These are phyloP conservation scores for Diplolepis rosae DNA, from an alignment of 2,888 invertebrate species.

Conservation along the genomic window DNA sequence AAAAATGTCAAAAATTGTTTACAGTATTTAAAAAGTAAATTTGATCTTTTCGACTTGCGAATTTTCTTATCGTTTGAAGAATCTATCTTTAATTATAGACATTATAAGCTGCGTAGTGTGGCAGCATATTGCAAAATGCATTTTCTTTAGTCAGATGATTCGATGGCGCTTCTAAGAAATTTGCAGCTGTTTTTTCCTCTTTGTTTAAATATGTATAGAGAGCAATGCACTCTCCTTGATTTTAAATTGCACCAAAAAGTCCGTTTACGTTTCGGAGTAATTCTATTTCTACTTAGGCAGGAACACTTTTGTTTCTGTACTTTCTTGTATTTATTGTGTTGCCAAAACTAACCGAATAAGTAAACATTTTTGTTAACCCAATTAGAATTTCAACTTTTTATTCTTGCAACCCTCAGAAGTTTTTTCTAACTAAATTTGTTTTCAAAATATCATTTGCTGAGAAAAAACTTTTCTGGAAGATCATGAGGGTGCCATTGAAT, in stretches of 20 bases:
- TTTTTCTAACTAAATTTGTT: no score
- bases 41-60: no score
- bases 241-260: constrained; percentile 2
- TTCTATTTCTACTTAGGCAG: constrained; percentile 11
- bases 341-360: no score
- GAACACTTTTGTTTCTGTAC: not conserved
- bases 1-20: no score
- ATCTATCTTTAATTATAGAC: not conserved
- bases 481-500: no score
- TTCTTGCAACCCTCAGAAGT: no score
- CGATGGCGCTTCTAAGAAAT: constrained; percentile 17
- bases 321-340: not conserved
- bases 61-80: no score
- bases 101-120: not conserved
- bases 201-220: constrained; percentile 46
- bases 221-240: constrained; percentile 42
- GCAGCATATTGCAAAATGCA: not conserved
- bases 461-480: no score
- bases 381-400: no score
- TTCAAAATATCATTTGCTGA: no score
- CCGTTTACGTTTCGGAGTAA: not conserved
- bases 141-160: not conserved
- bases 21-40: no score
- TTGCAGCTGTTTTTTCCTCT: constrained; percentile 19
- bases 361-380: no score